Conservation (phyloP, 2,113 vertebrate species). For the Cariama cristata region DNA sequence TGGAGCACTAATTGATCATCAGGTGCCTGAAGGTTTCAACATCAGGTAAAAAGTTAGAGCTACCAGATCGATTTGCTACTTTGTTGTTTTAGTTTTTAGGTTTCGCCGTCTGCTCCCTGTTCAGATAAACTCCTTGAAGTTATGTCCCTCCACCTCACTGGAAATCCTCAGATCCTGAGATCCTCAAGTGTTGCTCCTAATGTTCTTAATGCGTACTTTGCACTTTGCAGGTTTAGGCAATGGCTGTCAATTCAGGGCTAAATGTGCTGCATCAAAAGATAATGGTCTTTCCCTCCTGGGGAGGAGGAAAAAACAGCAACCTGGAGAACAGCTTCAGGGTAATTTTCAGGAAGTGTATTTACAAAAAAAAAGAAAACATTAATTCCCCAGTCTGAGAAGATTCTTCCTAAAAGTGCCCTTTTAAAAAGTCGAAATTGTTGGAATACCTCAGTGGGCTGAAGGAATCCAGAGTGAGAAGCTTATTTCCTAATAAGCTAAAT, state of each 20-base stretch:
- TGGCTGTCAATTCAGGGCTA: background rate
- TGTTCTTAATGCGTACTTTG: background rate
- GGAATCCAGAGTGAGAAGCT: background rate
- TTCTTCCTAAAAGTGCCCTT: background rate
- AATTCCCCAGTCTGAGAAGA: background rate
- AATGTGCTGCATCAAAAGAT: conserved; percentile 1
- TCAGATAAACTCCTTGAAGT: background rate
- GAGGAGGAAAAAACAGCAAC: background rate
- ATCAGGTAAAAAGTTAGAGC: background rate
- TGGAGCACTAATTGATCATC: background rate
- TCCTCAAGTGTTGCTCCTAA: background rate
- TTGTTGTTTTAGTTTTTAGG: background rate
- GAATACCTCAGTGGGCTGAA: background rate
- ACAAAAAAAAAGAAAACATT: background rate
- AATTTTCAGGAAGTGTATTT: conserved; percentile 18
- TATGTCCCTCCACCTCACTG: background rate
- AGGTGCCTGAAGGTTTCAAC: background rate
- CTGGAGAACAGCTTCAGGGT: background rate
- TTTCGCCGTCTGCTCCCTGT: background rate
- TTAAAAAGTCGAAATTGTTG: background rate
- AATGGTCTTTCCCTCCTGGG: background rate
- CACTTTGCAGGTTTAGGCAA: background rate
- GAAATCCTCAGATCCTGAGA: background rate
- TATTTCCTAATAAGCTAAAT: background rate
- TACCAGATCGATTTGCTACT: background rate